A percentile compares a stretch with the other conserved stretches of the same genome.
phyloP scores from a whole-genome alignment of 1,140 invertebrate species.

The Aradophagus sp. region DNA sequence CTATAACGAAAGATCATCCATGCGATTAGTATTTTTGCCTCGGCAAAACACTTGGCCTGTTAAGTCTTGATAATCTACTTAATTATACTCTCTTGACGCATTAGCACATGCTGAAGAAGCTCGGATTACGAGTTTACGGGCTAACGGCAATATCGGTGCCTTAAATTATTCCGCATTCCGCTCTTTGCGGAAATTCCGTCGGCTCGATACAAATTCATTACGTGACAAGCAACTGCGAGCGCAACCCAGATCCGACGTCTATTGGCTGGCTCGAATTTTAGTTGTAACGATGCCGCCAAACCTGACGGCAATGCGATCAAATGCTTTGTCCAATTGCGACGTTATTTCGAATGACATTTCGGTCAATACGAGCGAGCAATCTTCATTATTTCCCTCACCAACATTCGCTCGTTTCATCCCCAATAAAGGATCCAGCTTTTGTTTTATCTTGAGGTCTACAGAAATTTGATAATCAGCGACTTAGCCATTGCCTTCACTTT shows the following conservation, averaged over 20 bases:
- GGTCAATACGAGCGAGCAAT: not conserved
- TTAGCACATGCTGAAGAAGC: constrained; percentile 13
- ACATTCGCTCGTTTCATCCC: too few relatives aligned
- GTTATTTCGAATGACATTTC: not conserved
- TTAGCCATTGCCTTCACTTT: too few relatives aligned
- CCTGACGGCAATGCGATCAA: too few relatives aligned
- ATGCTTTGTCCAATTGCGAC: not conserved
- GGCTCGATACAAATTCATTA: constrained; percentile 9
- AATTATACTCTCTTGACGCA: constrained; percentile 32
- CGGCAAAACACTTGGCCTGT: constrained; percentile 25
- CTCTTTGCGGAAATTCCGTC: constrained; percentile 7
- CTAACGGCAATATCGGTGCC: constrained; percentile 8
- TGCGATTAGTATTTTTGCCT: constrained; percentile 19
- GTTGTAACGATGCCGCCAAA: not conserved
- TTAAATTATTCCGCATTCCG: constrained; percentile 9
- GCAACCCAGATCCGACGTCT: not conserved
- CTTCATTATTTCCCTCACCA: too few relatives aligned
- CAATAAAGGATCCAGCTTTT: too few relatives aligned
- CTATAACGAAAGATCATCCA: constrained; percentile 34
- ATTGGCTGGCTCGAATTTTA: not conserved
- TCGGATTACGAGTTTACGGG: constrained; percentile 10
- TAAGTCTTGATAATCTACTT: constrained; percentile 38
- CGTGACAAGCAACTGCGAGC: constrained; percentile 7
- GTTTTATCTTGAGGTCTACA: too few relatives aligned
- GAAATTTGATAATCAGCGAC: too few relatives aligned